Evolutionary conservation across 2,888 invertebrate genomes (phyloP).

Genomic region (Netelia virgata): DNA sequence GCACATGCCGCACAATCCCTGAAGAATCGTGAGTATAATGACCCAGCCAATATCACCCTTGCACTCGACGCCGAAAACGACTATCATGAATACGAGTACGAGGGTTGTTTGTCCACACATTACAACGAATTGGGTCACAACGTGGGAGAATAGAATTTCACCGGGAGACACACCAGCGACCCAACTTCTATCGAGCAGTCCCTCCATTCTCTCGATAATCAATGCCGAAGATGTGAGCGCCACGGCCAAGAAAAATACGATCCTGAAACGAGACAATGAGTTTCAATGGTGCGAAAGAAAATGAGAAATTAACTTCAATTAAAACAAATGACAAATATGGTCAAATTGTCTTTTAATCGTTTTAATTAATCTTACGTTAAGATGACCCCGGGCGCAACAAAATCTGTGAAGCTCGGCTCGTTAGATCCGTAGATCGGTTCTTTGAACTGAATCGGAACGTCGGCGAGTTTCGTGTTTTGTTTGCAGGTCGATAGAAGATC

Average conservation of each 20-base stretch:
- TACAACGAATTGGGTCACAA: conserved; percentile 97
- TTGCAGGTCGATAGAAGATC: conserved; percentile 90
- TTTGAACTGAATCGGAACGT: conserved; percentile 95
- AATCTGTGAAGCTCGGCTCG: conserved; percentile 97
- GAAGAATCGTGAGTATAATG: conserved; percentile 93
- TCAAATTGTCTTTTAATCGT: neutral
- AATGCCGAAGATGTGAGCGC: conserved; percentile 96
- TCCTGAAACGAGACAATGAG: conserved; percentile 86
- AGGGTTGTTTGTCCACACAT: conserved; percentile 97
- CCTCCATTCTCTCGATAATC: conserved; percentile 96
- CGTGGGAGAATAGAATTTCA: conserved; percentile 97
- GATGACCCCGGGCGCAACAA: conserved; percentile 98
- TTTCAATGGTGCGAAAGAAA: neutral
- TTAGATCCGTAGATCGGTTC: conserved; percentile 95
- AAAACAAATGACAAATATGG: neutral
- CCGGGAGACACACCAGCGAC: conserved; percentile 96
- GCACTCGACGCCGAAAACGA: conserved; percentile 95
- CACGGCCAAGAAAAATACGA: conserved; percentile 98
- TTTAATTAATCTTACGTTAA: conserved; percentile 90
- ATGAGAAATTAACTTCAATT: neutral
- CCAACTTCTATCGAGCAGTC: conserved; percentile 96
- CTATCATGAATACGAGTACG: conserved; percentile 96
- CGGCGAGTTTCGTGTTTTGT: conserved; percentile 94
- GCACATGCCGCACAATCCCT: conserved; percentile 98
- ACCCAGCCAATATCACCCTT: conserved; percentile 95